These are phyloP conservation scores for Erythrolamprus reginae DNA, from an alignment of 2,113 vertebrate genomes.

Conservation along the genomic window DNA sequence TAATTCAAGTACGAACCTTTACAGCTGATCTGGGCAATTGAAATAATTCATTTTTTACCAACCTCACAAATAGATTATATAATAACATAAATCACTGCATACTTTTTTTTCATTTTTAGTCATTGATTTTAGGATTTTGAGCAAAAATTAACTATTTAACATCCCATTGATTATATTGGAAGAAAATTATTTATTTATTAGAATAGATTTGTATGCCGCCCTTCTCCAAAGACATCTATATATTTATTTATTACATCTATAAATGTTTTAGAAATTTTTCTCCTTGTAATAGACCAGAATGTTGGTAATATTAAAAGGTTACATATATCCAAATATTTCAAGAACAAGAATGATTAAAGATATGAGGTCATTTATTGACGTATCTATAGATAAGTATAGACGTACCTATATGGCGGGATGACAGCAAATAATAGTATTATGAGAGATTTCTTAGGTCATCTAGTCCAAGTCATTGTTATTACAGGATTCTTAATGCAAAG, in stretches of 20 bases:
- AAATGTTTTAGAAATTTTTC: constrained; percentile 12
- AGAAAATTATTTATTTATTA: neutral
- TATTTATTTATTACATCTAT: constrained; percentile 5
- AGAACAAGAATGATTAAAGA: constrained; percentile 1
- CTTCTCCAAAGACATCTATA: too few relatives aligned
- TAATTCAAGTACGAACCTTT: neutral
- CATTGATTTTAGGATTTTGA: neutral
- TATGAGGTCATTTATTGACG: neutral
- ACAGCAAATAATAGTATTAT: neutral
- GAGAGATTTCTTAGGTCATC: neutral
- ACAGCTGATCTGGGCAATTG: neutral
- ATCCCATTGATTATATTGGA: neutral
- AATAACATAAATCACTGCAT: neutral
- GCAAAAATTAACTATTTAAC: neutral
- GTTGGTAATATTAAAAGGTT: neutral
- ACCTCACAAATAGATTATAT: neutral
- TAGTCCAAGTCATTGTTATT: neutral
- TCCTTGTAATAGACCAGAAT: neutral
- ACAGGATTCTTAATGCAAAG: neutral
- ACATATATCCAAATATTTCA: constrained; percentile 3
- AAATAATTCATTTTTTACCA: neutral
- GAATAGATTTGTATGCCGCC: too few relatives aligned
- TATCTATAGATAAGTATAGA: neutral
- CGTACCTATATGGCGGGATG: too few relatives aligned
- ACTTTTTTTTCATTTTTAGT: constrained; percentile 24